Conservation (phyloP, 2,797 vertebrate genomes). For the Serranus cabrilla region DNA sequence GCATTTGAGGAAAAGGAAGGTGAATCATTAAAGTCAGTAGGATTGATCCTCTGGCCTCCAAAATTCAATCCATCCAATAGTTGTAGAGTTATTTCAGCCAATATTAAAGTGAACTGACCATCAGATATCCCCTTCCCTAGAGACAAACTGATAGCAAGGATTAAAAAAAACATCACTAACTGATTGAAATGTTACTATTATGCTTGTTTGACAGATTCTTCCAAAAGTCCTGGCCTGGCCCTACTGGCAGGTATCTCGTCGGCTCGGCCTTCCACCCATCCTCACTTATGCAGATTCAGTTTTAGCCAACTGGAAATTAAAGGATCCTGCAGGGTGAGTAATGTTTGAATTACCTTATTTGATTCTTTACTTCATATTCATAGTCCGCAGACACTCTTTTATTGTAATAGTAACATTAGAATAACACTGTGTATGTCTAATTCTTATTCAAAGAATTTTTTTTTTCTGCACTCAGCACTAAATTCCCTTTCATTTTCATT, state of each 20-base stretch:
- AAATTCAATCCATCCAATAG: background rate
- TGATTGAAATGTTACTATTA: slow-evolving; percentile 13
- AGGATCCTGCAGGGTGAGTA: slow-evolving; percentile 85
- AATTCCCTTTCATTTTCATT: slow-evolving; percentile 46
- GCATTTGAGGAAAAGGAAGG: background rate
- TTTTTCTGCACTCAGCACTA: slow-evolving; percentile 1
- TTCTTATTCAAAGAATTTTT: background rate
- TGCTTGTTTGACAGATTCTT: slow-evolving; percentile 65
- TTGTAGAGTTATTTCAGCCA: slow-evolving; percentile 6
- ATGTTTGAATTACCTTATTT: slow-evolving; percentile 2
- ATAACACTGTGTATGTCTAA: background rate
- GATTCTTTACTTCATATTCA: background rate
- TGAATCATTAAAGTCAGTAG: slow-evolving; percentile 3
- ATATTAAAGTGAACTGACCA: background rate
- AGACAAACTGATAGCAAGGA: background rate
- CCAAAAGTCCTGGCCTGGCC: slow-evolving; percentile 86
- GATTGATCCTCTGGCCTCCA: background rate
- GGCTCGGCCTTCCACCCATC: slow-evolving; percentile 90
- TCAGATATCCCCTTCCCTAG: background rate
- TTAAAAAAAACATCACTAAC: background rate
- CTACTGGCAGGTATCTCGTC: slow-evolving; percentile 86
- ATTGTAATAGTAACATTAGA: background rate
- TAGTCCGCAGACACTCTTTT: background rate
- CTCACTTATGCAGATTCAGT: slow-evolving; percentile 89
- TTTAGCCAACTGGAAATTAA: slow-evolving; percentile 92